Percentiles rank a stretch among this genome's conserved stretches.
These are phyloP conservation scores for Lasioglossum calceatum DNA, from an alignment of 2,888 invertebrate species.

Conservation along the genomic window DNA sequence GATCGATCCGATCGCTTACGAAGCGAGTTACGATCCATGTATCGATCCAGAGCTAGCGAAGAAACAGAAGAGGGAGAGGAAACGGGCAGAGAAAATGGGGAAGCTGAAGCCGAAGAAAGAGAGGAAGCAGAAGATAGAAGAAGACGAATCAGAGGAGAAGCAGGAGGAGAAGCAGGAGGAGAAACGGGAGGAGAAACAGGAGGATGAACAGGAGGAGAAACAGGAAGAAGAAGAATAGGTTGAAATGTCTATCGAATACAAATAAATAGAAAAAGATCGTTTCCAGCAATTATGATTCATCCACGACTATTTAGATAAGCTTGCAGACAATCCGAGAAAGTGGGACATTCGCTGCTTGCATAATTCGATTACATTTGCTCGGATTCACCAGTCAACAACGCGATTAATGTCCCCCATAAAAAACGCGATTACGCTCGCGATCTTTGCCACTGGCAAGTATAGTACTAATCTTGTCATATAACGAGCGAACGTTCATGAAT, in stretches of 20 bases:
- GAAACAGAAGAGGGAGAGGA: constrained; percentile 71
- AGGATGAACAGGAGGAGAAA: background rate
- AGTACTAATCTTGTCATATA: background rate
- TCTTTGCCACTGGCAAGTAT: background rate
- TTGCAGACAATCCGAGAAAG: background rate
- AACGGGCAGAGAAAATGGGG: constrained; percentile 43
- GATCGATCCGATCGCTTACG: constrained; percentile 71
- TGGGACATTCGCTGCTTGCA: background rate
- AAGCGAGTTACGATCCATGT: constrained; percentile 74
- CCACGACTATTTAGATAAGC: background rate
- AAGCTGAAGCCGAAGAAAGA: background rate
- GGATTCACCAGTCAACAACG: background rate
- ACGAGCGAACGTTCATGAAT: background rate
- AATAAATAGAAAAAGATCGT: background rate
- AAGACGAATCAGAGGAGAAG: background rate
- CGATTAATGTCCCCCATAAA: background rate
- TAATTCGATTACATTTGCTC: background rate
- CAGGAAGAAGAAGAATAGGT: background rate
- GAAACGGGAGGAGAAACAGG: background rate
- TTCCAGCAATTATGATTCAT: background rate
- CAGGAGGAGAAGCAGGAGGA: accelerated
- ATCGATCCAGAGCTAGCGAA: constrained; percentile 69
- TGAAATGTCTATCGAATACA: background rate
- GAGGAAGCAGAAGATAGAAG: background rate
- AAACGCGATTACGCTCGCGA: background rate